Percentiles rank a stretch among this genome's conserved stretches.
Conservation (phyloP, 2,113 vertebrate genomes). For the human region GRCh38 chr16:62861001-62861500, state of each 20-base stretch:
- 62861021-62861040: neutral
- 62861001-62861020: neutral
- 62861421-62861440: conserved; percentile 58
- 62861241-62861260: neutral
- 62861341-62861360: conserved; percentile 26
- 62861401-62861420: conserved; percentile 61
- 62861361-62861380: conserved; percentile 40
- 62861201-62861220: neutral
- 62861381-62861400: conserved; percentile 62
- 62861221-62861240: neutral
- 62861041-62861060: neutral
- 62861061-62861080: neutral
- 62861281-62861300: neutral
- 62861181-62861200: neutral
- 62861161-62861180: neutral
- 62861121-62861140: neutral
- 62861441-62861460: conserved; percentile 48
- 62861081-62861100: neutral
- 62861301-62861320: neutral
- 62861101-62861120: neutral
- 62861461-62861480: conserved; percentile 30
- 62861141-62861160: neutral
- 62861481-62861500: conserved; percentile 42
- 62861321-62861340: neutral
- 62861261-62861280: neutral